A percentile compares a stretch with the other conserved stretches of the same genome.
Evolutionary conservation across 1,140 invertebrate species (phyloP).

Genomic region (Paralvinella palmiformis): DNA sequence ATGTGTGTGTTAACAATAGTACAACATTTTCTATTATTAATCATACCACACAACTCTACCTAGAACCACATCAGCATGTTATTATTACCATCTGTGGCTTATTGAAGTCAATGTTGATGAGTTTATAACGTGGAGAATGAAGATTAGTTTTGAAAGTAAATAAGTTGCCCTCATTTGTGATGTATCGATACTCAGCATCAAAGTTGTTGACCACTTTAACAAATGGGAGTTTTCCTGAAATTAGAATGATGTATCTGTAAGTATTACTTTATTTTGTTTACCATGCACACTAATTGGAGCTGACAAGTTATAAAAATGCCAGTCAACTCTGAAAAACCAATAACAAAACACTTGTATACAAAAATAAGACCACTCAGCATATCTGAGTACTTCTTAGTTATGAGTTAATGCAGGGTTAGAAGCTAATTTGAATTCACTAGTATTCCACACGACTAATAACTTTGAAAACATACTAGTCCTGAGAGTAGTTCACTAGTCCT

Average conservation of each 20-base stretch:
- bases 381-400: too few relatives aligned
- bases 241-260: slow-evolving; percentile 11
- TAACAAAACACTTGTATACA: too few relatives aligned
- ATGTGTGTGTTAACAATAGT: too few relatives aligned
- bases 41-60: too few relatives aligned
- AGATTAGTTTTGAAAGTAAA: slow-evolving; percentile 90
- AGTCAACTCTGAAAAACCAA: neutral
- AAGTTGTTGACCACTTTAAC: slow-evolving; percentile 75
- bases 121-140: slow-evolving; percentile 81
- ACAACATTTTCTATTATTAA: too few relatives aligned
- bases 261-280: neutral
- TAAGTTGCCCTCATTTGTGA: slow-evolving; percentile 79
- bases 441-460: too few relatives aligned
- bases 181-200: slow-evolving; percentile 90
- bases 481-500: too few relatives aligned
- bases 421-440: too few relatives aligned
- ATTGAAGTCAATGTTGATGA: slow-evolving; percentile 83
- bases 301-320: neutral
- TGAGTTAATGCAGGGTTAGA: too few relatives aligned
- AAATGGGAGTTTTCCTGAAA: slow-evolving; percentile 49
- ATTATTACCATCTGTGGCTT: neutral
- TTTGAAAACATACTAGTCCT: too few relatives aligned
- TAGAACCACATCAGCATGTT: too few relatives aligned
- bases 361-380: too few relatives aligned
- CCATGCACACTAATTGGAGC: neutral